Evolutionary conservation across 92 coral and sea anemone genomes (phyloP).

Genomic region (Pocillopora meandrina): DNA sequence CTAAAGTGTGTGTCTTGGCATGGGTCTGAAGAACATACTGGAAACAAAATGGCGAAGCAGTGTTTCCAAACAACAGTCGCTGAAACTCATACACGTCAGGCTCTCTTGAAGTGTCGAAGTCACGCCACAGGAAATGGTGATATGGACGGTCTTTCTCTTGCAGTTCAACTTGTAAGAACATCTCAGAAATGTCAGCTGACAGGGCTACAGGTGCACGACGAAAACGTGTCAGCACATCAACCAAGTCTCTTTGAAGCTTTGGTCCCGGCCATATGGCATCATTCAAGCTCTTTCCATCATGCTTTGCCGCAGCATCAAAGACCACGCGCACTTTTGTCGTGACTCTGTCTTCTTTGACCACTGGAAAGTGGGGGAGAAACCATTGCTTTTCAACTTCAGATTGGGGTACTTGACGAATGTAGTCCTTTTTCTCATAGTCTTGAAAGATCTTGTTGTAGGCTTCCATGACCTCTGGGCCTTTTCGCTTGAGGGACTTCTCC

Average conservation of each 20-base stretch:
- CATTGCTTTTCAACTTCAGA: conserved; percentile 7
- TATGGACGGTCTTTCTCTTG: conserved; percentile 21
- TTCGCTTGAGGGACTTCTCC: conserved; percentile 13
- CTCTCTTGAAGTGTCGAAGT: conserved; percentile 24
- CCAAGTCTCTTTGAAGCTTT: conserved; percentile 41
- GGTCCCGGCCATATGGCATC: conserved; percentile 30
- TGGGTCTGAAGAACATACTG: conserved; percentile 40
- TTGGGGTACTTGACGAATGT: too few relatives aligned
- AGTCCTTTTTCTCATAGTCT: conserved; percentile 25
- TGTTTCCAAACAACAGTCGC: conserved; percentile 57
- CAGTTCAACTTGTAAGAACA: conserved; percentile 38
- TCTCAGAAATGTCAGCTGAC: conserved; percentile 46
- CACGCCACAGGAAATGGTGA: conserved; percentile 43
- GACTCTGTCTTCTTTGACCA: conserved; percentile 25
- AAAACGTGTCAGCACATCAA: conserved; percentile 37
- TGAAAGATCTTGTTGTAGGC: conserved; percentile 1
- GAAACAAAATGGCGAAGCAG: conserved; percentile 47
- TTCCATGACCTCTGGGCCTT: not conserved
- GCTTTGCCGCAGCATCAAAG: conserved; percentile 35
- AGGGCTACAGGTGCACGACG: conserved; percentile 26
- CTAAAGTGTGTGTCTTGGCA: conserved; percentile 24
- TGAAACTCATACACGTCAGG: conserved; percentile 49
- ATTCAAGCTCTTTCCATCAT: conserved; percentile 24
- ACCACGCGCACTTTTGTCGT: conserved; percentile 22
- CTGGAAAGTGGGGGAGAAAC: conserved; percentile 47